These are phyloP conservation scores for Meteorus sp. DNA, from an alignment of 1,140 invertebrate species.

Conservation along the genomic window DNA sequence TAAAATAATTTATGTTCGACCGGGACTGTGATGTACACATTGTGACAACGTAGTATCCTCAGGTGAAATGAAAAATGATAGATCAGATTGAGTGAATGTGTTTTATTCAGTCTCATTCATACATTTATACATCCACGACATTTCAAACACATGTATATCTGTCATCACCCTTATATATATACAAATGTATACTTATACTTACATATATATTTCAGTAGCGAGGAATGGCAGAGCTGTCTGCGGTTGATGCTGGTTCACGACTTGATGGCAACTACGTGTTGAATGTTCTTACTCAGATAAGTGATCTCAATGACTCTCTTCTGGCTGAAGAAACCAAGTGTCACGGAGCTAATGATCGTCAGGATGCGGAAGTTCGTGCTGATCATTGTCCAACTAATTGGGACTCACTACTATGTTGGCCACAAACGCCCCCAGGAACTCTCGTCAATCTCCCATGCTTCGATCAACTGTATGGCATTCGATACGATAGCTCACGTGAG, in stretches of 20 bases:
- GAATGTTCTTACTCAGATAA: conserved; percentile 40
- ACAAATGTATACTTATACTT: too few relatives aligned
- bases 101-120: too few relatives aligned
- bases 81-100: too few relatives aligned
- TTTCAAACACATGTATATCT: too few relatives aligned
- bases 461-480: conserved; percentile 70
- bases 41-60: too few relatives aligned
- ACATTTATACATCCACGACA: too few relatives aligned
- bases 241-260: conserved; percentile 24
- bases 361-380: conserved; percentile 23
- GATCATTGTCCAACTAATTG: conserved; percentile 62
- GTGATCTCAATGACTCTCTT: conserved; percentile 40
- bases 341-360: conserved; percentile 21
- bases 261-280: conserved; percentile 36
- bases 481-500: conserved; percentile 71
- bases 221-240: background rate
- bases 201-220: too few relatives aligned
- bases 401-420: conserved; percentile 79
- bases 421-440: conserved; percentile 65
- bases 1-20: too few relatives aligned
- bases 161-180: too few relatives aligned
- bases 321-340: conserved; percentile 34
- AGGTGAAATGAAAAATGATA: too few relatives aligned
- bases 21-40: too few relatives aligned
- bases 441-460: conserved; percentile 70